These are phyloP conservation scores for Seriola aureovittata DNA, from an alignment of 2,113 vertebrate species.

Conservation along the genomic window DNA sequence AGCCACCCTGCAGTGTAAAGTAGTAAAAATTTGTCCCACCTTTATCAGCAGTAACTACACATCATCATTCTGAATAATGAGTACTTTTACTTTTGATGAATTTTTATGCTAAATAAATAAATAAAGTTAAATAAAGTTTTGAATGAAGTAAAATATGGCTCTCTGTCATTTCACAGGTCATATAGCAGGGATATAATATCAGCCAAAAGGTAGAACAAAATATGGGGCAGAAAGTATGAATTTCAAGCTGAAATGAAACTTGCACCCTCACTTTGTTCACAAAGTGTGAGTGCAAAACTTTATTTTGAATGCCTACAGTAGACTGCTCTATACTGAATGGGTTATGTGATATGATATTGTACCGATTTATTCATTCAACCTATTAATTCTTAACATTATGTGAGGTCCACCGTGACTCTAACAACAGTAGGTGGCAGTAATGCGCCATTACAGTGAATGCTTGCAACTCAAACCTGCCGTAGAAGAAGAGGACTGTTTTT, in stretches of 20 bases:
- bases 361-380: not conserved
- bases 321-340: not conserved
- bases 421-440: slow-evolving; percentile 26
- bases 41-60: too few relatives aligned
- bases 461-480: rapidly evolving
- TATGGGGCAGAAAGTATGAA: not conserved
- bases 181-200: not conserved
- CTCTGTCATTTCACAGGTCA: not conserved
- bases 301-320: not conserved
- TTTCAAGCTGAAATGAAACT: not conserved
- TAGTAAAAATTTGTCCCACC: too few relatives aligned
- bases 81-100: too few relatives aligned
- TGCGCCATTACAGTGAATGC: not conserved
- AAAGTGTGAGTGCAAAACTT: not conserved
- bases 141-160: too few relatives aligned
- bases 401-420: not conserved
- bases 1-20: too few relatives aligned
- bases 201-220: not conserved
- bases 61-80: too few relatives aligned
- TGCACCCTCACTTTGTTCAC: not conserved
- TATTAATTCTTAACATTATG: not conserved
- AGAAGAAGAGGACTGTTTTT: slow-evolving; percentile 37
- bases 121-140: too few relatives aligned
- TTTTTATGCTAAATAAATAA: too few relatives aligned
- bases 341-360: not conserved